Evolutionary conservation across 2,888 invertebrate species (phyloP), one percentile per base, ranked within the genome.

Genomic region (Campoletis raptor): DNA sequence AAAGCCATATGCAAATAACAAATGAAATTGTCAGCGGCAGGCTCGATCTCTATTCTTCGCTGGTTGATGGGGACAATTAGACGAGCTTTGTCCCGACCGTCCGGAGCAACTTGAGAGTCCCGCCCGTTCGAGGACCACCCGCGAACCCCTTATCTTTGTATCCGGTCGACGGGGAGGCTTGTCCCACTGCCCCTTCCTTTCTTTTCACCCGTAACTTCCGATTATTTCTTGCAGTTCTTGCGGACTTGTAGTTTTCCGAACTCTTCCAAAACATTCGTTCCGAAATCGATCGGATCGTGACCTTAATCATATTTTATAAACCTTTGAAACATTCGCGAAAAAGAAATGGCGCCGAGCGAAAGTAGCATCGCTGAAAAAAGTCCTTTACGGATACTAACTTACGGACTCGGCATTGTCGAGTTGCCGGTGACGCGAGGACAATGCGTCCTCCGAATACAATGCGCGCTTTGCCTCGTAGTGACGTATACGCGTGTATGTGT

Each of bases 321-420:
- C 37, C 37, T 36, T 66, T 2, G n/a, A 66, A 66, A 9, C 10
- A 9, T n/a, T 37, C 2, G 3, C 37, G 37, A 9, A 66, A 15
- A 12, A 66, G n/a, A 66, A 40, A 66, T 66, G n/a, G 37, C 66
- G 37, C 4, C 66, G 2, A n/a, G n/a, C 9, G n/a, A 66, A 66
- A 37, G 37, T 37, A n/a, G 18, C 7, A 37, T 64, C 18, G 37
- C 90, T 83, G 89, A 88, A 92, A 92, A 93, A 93, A 93, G 91
- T 93, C 93, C 92, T 93, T 92, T 91, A 91, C 91, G 91, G 91
- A 92, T 91, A 92, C 92, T 91, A 92, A 92, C 91, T 92, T 92
- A 90, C 91, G 91, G 91, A 91, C 91, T 91, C 89, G 91, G 92
- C 92, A 92, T 92, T 92, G 93, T 92, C 89, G 91, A 92, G 91